Conservation (phyloP, 2,797 vertebrate species). For the Enteromius radiatus region DNA sequence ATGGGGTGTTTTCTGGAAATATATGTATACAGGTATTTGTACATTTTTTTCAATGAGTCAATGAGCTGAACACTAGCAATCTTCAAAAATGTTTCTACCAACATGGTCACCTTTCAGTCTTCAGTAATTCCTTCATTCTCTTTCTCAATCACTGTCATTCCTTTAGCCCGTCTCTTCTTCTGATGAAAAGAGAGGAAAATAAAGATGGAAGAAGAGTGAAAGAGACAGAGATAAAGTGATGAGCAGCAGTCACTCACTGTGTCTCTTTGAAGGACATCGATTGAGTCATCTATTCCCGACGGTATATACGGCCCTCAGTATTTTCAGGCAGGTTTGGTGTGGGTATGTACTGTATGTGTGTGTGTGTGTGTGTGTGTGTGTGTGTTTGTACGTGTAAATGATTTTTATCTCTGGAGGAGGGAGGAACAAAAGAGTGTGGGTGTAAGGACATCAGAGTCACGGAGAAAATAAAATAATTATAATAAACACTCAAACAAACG, state of each 20-base stretch:
- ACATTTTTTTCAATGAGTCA: not conserved
- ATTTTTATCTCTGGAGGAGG: constrained; percentile 15
- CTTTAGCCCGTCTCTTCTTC: constrained; percentile 7
- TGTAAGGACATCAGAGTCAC: constrained; percentile 34
- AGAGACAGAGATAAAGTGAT: constrained; percentile 49
- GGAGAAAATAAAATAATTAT: not conserved
- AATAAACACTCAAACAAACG: not conserved
- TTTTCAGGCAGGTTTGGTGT: constrained; percentile 35
- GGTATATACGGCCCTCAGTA: constrained; percentile 33
- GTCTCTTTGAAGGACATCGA: constrained; percentile 55
- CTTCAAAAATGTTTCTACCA: constrained; percentile 12
- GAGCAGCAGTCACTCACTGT: constrained; percentile 47
- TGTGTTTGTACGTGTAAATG: constrained; percentile 44
- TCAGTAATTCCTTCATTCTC: constrained; percentile 15
- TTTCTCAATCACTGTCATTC: constrained; percentile 17
- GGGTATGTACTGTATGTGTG: too few relatives aligned
- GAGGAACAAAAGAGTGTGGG: not conserved
- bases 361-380: constrained; percentile 5
- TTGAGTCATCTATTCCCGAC: constrained; percentile 50
- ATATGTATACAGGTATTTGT: not conserved
- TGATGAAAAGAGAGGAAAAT: constrained; percentile 30
- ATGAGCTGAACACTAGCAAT: not conserved
- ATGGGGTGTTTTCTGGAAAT: not conserved
- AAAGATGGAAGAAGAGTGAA: constrained; percentile 36
- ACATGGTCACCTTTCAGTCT: constrained; percentile 5